These are phyloP conservation scores for Apaloderma vittatum DNA, from an alignment of 2,113 vertebrate genomes.

Conservation along the genomic window DNA sequence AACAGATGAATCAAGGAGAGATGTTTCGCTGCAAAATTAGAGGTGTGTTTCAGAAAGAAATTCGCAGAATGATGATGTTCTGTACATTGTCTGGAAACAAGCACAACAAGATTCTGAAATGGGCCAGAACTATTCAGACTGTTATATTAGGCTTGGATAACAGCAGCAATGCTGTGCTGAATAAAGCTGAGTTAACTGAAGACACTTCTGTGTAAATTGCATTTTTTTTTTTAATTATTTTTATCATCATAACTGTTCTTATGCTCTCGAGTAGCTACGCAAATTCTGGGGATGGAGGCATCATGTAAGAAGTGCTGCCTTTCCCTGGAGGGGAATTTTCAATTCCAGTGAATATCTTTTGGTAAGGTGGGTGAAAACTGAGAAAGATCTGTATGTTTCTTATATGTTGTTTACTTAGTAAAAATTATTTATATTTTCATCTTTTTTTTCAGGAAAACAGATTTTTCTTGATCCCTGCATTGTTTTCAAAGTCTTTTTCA, in stretches of 20 bases:
- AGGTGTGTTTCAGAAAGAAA: neutral
- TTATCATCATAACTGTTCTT: neutral
- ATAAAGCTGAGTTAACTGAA: neutral
- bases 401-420: neutral
- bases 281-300: neutral
- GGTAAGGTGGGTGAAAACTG: neutral
- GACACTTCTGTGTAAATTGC: neutral
- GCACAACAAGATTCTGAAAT: neutral
- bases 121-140: neutral
- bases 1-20: neutral
- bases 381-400: neutral
- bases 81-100: neutral
- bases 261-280: neutral
- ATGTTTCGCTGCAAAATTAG: neutral
- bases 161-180: neutral
- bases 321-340: neutral
- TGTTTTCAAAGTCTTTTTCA: neutral
- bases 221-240: neutral
- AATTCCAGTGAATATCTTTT: neutral
- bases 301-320: accelerated
- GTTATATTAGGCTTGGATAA: neutral
- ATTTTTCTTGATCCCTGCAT: neutral
- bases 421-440: neutral
- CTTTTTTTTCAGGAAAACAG: neutral
- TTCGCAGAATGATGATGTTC: neutral